Evolutionary conservation across 2,888 invertebrate species (phyloP), one percentile per base, ranked within the genome.

Genomic region (Mimumesa dahlbomi): DNA sequence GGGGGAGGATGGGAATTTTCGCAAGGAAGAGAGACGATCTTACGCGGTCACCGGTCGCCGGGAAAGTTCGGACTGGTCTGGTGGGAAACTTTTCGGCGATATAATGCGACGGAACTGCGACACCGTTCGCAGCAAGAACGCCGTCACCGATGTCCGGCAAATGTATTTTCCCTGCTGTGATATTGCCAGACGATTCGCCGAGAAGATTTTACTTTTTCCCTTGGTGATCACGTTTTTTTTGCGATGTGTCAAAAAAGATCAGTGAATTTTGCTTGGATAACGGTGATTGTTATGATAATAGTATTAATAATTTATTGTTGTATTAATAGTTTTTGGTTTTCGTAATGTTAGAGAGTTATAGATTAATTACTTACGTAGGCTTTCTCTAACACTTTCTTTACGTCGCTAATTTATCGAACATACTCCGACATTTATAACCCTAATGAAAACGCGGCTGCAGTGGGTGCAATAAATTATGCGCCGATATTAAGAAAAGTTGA

Each of bases 91-190:
- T 68, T 72, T 64, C 40, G 73, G 50, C 48, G 11, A 57, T 38
- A 38, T 29, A 50, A 54, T 59, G 54, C 59, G 54, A 53, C 64
- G 59, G 63, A 69, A 69, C 45, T 64, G 64, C 54, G 64, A 45
- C 18, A 7, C 25, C 25, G 25, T 3, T 25, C 36, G 54, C 25
- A 29, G 31, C 54, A 67, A 53, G 46, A 61, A 66, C 31, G 45
- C 36, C 45, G 31, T 38, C 36, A 9, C 46, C 21, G 43, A 31
- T 52, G 29, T 38, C 42, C 25, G 40, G 29, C 34, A 50, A 59
- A 46, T 54, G 19, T 38, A 22, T 22, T 48, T 62, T 53, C 19
- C 40, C 22, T 29, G 45, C 42, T 43, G 11, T 14, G 11, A 11
- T 13, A 49, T 58, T 48, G 59, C 16, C 22, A 9, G n/a, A 19